phyloP scores from a whole-genome alignment of 2,888 invertebrate genomes.

The Scaptomyza reducta region DNA sequence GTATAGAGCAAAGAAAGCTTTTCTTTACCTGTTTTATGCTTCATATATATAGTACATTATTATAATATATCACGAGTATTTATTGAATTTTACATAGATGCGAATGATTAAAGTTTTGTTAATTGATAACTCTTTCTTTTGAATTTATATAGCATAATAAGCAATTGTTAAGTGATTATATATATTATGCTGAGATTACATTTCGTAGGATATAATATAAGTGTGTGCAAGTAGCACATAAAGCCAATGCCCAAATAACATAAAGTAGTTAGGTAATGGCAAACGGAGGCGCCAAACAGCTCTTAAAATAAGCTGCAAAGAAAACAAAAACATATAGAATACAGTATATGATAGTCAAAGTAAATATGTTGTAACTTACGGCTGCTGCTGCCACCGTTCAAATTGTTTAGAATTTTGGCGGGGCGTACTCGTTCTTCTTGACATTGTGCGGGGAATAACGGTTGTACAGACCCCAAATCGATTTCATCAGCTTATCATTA shows the following conservation, averaged over 20 bases:
- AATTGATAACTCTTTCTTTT: slow-evolving; percentile 9
- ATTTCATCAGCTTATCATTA: slow-evolving; percentile 94
- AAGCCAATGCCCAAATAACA: slow-evolving; percentile 28
- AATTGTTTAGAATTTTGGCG: slow-evolving; percentile 53
- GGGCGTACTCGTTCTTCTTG: slow-evolving; percentile 87
- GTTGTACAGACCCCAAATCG: slow-evolving; percentile 96
- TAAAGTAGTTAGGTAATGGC: slow-evolving; percentile 25
- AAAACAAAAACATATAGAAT: background rate
- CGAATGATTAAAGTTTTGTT: slow-evolving; percentile 51
- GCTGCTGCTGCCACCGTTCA: slow-evolving; percentile 25
- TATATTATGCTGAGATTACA: slow-evolving; percentile 26
- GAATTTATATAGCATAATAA: slow-evolving; percentile 1
- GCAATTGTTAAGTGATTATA: slow-evolving; percentile 18
- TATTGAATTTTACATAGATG: slow-evolving; percentile 74
- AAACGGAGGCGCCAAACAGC: slow-evolving; percentile 38
- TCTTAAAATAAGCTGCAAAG: slow-evolving; percentile 28
- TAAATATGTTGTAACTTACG: slow-evolving; percentile 33
- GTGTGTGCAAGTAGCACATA: slow-evolving; percentile 29
- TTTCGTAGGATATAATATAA: slow-evolving; percentile 17
- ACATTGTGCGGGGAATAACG: slow-evolving; percentile 95
- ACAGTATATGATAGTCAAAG: background rate
- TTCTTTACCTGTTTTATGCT: slow-evolving; percentile 36
- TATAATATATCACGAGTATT: slow-evolving; percentile 61
- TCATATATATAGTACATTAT: slow-evolving; percentile 31
- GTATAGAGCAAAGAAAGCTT: slow-evolving; percentile 6